Evolutionary conservation across 2,888 invertebrate species (phyloP).

Genomic region (Chelonus formosanus): DNA sequence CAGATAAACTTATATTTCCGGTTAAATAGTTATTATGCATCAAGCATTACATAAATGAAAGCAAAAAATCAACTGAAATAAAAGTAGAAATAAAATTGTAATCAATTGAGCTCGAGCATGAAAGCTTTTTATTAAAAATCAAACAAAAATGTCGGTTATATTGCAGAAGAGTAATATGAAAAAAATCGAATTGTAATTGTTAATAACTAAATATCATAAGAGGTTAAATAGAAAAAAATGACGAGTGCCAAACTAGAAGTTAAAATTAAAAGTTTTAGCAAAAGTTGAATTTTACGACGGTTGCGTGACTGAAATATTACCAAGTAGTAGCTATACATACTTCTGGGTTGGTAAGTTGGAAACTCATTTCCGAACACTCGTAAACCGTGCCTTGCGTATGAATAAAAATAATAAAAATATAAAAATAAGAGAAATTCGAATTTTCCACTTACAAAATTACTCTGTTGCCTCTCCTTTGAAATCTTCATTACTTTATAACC

Average conservation of each 20-base stretch:
- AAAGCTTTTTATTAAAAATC: too few species aligned
- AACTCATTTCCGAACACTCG: constrained; percentile 26
- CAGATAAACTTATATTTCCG: too few species aligned
- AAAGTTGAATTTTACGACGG: constrained; percentile 25
- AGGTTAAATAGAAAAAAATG: background rate
- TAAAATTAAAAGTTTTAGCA: constrained; percentile 23
- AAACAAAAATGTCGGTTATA: too few species aligned
- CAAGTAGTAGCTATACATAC: constrained; percentile 2
- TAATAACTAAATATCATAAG: too few species aligned
- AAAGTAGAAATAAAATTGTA: too few species aligned
- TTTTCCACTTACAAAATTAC: constrained; percentile 11
- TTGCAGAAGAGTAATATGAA: too few species aligned
- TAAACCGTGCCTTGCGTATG: constrained; percentile 18
- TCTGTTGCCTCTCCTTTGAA: background rate
- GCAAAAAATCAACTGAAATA: too few species aligned
- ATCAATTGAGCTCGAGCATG: too few species aligned
- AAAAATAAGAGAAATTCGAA: constrained; percentile 19
- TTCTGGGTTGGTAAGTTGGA: constrained; percentile 1
- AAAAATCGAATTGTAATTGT: too few species aligned
- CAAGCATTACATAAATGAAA: too few species aligned
- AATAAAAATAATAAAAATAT: background rate
- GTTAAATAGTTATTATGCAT: too few species aligned
- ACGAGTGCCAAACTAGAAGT: constrained; percentile 25
- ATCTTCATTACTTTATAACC: background rate
- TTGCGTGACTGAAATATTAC: constrained; percentile 30